Evolutionary conservation across 23 tunicate genomes (phyloP).

Genomic region (Halocynthia aurantium): DNA sequence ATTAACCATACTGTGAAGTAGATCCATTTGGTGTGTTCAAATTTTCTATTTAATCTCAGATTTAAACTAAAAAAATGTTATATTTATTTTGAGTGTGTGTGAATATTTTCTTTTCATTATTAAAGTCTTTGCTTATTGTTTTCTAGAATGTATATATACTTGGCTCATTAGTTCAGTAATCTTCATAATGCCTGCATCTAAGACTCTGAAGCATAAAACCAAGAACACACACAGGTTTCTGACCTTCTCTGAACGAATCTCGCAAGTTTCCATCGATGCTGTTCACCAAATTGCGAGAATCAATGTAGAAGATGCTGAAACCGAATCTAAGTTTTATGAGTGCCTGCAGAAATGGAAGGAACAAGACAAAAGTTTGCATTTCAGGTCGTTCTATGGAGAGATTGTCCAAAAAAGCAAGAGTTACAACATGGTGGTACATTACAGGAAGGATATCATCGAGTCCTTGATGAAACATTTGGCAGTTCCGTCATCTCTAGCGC

Average conservation of each 20-base stretch:
- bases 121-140: no score
- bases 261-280: conserved; percentile 50
- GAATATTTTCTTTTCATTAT: no score
- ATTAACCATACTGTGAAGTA: no score
- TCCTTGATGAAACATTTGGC: conserved; percentile 36
- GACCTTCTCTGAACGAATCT: conserved; percentile 63
- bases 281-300: conserved; percentile 27
- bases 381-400: conserved; percentile 25
- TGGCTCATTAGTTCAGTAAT: no score
- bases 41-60: no score
- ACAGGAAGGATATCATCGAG: conserved; percentile 30
- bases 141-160: no score
- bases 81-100: no score
- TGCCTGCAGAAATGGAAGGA: conserved; percentile 69
- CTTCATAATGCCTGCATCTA: conserved; percentile 41
- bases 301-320: conserved; percentile 23
- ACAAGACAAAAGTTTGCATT: conserved; percentile 49
- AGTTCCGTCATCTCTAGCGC: conserved; percentile 51
- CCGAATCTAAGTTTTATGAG: conserved; percentile 34
- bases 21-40: no score
- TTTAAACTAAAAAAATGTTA: no score
- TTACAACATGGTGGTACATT: conserved; percentile 65
- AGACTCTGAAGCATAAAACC: conserved; percentile 59
- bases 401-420: conserved; percentile 32
- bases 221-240: conserved; percentile 57